Evolutionary conservation across 2,113 vertebrate genomes (phyloP), one percentile per base, ranked within the genome.

Genomic region (Phycodurus eques): DNA sequence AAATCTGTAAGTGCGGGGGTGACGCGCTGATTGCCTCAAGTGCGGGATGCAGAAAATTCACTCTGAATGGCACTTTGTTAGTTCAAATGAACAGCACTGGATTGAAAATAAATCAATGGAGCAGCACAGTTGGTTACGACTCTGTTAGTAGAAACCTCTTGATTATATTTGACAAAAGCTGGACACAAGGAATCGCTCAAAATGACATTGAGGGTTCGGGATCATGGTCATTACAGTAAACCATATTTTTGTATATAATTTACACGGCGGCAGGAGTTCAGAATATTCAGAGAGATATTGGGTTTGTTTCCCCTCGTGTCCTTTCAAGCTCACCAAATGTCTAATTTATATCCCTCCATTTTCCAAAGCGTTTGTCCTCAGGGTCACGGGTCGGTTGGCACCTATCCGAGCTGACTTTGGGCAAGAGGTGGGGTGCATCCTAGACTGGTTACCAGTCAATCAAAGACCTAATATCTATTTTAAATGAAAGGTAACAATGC

Each of bases 1-100:
- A 91, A 90, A 89, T 89, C 84, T 90, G 89, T 88, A 80, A 88
- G 74, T 78, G 82, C 78, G 73, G 75, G 75, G 67, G 77, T 82
- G 79, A 74, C 78, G 61, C 76, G 75, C 78, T 91, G 88, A 92
- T 91, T 92, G 88, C 78, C 62, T 78, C 20, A 73, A 87, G 81
- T 81, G 75, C 79, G 70, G 79, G 79, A 81, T 82, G 70, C 68
- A 70, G 80, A 83, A 77, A 88, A 87, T 90, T 90, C 82, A 78
- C 78, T 86, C 77, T 80, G 74, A 82, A 88, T 76, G 76, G 82
- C 77, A 88, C 86, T 90, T 91, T 89, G 85, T 90, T 92, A 90
- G 80, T 77, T 73, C 57, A 86, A 89, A 92, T 88, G 70, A 85
- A 77, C 76, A 80, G 59, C 69, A 84, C 69, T 85, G 73, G 85